These are phyloP conservation scores for Hypanus sabinus DNA, from an alignment of 2,113 vertebrate genomes.

Conservation along the genomic window DNA sequence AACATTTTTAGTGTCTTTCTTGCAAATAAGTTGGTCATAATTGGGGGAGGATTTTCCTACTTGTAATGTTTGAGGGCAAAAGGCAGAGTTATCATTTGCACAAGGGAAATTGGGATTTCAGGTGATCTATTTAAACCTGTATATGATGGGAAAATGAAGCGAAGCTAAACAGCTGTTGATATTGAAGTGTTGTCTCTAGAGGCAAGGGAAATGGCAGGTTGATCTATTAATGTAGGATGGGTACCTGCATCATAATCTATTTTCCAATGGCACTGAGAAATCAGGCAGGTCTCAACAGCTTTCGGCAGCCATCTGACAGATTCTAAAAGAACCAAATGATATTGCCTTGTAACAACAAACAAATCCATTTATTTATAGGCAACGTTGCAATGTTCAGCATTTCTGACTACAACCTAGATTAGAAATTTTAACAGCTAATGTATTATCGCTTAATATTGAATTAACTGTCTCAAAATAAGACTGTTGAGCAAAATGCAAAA, in stretches of 20 bases:
- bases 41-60: background rate
- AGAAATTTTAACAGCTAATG: background rate
- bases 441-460: background rate
- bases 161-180: slow-evolving; percentile 29
- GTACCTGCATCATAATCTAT: slow-evolving; percentile 34
- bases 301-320: slow-evolving; percentile 34
- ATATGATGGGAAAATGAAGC: slow-evolving; percentile 25
- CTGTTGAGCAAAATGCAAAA: background rate
- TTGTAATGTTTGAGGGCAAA: background rate
- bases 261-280: background rate
- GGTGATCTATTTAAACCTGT: slow-evolving; percentile 28
- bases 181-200: background rate
- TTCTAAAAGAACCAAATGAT: slow-evolving; percentile 27
- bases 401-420: background rate
- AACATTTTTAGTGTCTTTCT: background rate
- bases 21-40: background rate
- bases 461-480: slow-evolving; percentile 1
- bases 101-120: background rate
- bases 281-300: slow-evolving; percentile 30
- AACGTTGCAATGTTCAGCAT: background rate
- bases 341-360: background rate
- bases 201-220: slow-evolving; percentile 3
- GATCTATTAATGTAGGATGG: slow-evolving; percentile 30
- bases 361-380: slow-evolving; percentile 27
- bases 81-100: background rate